phyloP scores from a whole-genome alignment of 2,888 invertebrate species.

The Agrotis clavis region DNA sequence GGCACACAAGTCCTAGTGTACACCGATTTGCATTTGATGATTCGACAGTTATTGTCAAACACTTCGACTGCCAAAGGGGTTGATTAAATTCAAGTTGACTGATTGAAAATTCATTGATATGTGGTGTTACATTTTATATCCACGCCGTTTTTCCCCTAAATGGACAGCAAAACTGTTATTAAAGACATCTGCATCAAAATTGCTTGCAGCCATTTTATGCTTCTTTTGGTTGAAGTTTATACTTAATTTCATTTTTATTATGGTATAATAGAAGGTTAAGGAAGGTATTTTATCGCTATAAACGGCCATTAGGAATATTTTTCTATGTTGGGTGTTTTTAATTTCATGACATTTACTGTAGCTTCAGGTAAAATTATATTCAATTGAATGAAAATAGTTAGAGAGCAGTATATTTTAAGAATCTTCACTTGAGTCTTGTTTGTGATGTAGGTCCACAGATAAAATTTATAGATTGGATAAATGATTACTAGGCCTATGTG shows the following conservation, averaged over 20 bases:
- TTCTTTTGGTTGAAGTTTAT: conserved; percentile 6
- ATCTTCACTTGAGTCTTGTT: no score
- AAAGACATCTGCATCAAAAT: conserved; percentile 38
- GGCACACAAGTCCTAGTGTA: no score
- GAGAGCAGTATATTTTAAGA: no score
- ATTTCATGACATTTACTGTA: background rate
- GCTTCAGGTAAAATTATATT: background rate
- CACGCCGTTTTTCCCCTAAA: conserved; percentile 17
- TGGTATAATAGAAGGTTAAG: conserved; percentile 10
- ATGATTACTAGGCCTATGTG: no score
- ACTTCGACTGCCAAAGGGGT: background rate
- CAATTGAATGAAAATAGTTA: no score
- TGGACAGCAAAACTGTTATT: conserved; percentile 38
- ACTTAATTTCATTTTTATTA: background rate
- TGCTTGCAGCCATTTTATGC: conserved; percentile 14
- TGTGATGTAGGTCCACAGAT: no score
- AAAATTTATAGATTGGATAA: no score
- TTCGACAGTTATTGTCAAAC: conserved; percentile 34
- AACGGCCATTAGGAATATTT: conserved; percentile 14
- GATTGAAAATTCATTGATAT: conserved; percentile 35
- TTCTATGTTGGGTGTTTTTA: background rate
- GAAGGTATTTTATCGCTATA: conserved; percentile 9
- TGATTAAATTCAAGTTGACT: conserved; percentile 38
- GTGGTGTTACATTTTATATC: conserved; percentile 29
- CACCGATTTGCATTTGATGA: conserved; percentile 1